Evolutionary conservation across 2,888 invertebrate species (phyloP), one percentile per base, ranked within the genome.

Genomic region (Zeuzera pyrina): DNA sequence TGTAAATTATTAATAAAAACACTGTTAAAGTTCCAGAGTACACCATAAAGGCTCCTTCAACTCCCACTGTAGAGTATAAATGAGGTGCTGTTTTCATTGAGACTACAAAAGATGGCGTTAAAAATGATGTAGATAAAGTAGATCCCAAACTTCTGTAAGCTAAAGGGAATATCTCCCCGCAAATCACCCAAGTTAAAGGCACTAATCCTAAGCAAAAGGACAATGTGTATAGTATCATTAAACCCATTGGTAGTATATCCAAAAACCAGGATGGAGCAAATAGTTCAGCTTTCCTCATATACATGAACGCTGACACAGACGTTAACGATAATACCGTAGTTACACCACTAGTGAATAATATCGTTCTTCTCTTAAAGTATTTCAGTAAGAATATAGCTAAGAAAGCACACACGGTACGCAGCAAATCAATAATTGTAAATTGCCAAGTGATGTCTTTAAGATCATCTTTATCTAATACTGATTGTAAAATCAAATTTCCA

Each of bases 381-480:
- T 81, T 83, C 1, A 83, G 40, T 39, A 83, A 38, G 36, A 81
- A 79, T 63, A 81, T 79, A 30, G 81, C 87, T 8, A 88, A 40
- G 13, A 88, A 76, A 0, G 90, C 88, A 48, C 87, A 87, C 1
- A 88, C 34, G 1, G 89, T 78, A 29, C 91, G 76, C 1, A 89
- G 71, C n/a, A 85, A 43, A 41, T 91, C 91, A 41, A 91, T 84
- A 2, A 89, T 67, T 11, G 90, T 81, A 30, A 89, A 90, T 37
- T 89, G 89, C 62, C 76, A 79, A 3, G 72, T 64, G 0, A 83
- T 79, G 13, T 81, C 71, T 21, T 63, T 65, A 0, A 67, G 52
- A 1, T 65, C 49, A 0, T 52, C 39, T 42, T 79, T 81, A 19
- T 78, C 49, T 30, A 83, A 52, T 16, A 81, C 71, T 1, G 70